Percentiles rank a stretch among this genome's conserved stretches.
phyloP scores from a whole-genome alignment of 2,113 vertebrate genomes.

The Cygnus atratus region DNA sequence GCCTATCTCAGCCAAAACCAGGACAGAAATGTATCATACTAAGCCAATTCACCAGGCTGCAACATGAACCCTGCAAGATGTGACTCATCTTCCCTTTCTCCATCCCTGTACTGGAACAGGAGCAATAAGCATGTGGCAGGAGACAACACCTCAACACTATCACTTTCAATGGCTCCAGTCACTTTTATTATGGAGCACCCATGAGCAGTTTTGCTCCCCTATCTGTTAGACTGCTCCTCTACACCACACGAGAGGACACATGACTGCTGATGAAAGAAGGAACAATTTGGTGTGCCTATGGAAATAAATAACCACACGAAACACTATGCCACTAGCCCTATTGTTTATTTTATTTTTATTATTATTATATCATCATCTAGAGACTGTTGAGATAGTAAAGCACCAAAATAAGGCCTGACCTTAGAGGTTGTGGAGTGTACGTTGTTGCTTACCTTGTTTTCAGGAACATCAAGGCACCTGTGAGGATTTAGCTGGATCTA shows the following conservation, averaged over 20 bases:
- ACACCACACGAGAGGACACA: not conserved
- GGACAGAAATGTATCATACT: not conserved
- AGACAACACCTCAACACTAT: not conserved
- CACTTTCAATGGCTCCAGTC: not conserved
- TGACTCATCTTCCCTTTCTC: not conserved
- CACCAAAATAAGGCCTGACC: not conserved
- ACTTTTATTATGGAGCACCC: not conserved
- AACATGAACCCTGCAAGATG: not conserved
- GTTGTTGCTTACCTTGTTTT: not conserved
- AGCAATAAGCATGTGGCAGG: not conserved
- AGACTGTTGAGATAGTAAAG: not conserved
- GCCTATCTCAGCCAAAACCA: not conserved
- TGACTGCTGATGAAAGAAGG: not conserved
- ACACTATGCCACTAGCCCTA: not conserved
- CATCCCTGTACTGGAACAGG: not conserved
- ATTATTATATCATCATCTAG: not conserved
- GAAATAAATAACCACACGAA: not conserved
- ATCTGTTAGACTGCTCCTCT: not conserved
- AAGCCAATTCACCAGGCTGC: not conserved
- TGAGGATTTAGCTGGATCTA: not conserved
- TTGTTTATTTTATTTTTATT: not conserved
- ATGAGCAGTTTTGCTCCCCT: not conserved
- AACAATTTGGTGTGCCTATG: not conserved
- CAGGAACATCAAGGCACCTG: not conserved
- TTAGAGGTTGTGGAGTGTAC: not conserved